Evolutionary conservation across 1,140 invertebrate genomes (phyloP), one percentile per base, ranked within the genome.

Genomic region (Macrobrachium rosenbergii): DNA sequence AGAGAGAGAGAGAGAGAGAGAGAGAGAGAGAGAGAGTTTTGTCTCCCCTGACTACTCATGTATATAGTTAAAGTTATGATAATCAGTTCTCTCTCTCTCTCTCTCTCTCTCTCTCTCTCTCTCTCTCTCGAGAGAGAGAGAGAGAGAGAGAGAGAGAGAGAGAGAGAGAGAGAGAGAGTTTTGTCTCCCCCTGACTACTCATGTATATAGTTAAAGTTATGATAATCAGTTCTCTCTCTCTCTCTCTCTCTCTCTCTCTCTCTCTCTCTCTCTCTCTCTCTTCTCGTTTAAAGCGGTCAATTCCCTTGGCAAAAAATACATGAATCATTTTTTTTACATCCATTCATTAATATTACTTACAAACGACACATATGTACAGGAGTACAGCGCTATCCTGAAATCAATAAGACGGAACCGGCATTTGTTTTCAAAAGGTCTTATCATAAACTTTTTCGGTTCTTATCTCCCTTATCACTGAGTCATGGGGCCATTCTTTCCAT

Each of bases 1-100:
- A 67, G 64, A 21, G 64, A 67, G 64, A 67, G 64, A 21, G 64
- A 21, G 64, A 67, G 64, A 21, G 64, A 21, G 64, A 67, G 64
- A 21, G 64, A 21, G 64, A 67, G 64, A 21, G 64, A 21, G 64
- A 21, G 64, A 21, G 17, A 11, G 64, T 67, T n/a, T 0, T n/a
- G 2, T n/a, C 7, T 8, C 23, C 7, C 5, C 7, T 67, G 0
- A 14, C 7, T 14, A 16, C 2, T 8, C 23, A 23, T 21, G 0
- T 64, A 23, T 6, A 5, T 64, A 12, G 21, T 19, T 64, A 23
- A 6, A 14, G 12, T 19, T n/a, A 23, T 64, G 14, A 64, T n/a
- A 64, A 5, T 6, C 6, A n/a, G 5, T 6, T 64, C 5, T 64
- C 5, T 64, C 3, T 64, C 3, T 64, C 3, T 64, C 3, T 64